These are phyloP conservation scores for Apteryx owenii DNA, from an alignment of 2,113 vertebrate species.

Conservation along the genomic window DNA sequence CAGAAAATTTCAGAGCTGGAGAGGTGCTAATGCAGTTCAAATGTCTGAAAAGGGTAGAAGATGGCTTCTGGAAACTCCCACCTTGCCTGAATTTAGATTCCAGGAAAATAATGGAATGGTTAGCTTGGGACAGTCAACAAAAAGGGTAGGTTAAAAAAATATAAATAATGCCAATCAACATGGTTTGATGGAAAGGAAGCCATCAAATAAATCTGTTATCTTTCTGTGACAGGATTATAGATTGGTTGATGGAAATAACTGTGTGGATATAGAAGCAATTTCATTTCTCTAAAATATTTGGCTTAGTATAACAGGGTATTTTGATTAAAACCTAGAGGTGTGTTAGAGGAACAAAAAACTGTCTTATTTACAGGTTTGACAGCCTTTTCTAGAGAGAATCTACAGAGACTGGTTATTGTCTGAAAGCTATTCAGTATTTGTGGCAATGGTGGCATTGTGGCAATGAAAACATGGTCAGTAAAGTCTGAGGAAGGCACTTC, in stretches of 20 bases:
- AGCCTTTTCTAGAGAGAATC: background rate
- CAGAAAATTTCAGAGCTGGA: background rate
- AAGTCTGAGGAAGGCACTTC: background rate
- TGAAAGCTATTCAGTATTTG: background rate
- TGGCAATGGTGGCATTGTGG: background rate
- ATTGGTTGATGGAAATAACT: background rate
- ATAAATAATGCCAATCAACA: background rate
- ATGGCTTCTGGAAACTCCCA: background rate
- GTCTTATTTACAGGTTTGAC: background rate
- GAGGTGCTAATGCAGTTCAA: background rate
- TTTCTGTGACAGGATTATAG: conserved; percentile 11
- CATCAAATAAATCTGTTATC: background rate
- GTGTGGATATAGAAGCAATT: background rate
- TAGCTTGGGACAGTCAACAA: background rate
- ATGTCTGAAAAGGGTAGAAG: background rate
- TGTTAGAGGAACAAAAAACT: conserved; percentile 12
- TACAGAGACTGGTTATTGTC: background rate
- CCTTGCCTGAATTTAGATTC: background rate
- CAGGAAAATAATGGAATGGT: background rate
- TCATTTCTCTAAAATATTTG: conserved; percentile 4
- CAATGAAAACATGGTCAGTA: background rate
- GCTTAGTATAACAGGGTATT: background rate
- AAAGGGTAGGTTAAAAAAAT: background rate
- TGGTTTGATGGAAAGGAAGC: background rate
- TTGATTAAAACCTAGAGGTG: conserved; percentile 39